These are phyloP conservation scores for Hassar affinis DNA, from an alignment of 2,113 vertebrate species.

Conservation along the genomic window DNA sequence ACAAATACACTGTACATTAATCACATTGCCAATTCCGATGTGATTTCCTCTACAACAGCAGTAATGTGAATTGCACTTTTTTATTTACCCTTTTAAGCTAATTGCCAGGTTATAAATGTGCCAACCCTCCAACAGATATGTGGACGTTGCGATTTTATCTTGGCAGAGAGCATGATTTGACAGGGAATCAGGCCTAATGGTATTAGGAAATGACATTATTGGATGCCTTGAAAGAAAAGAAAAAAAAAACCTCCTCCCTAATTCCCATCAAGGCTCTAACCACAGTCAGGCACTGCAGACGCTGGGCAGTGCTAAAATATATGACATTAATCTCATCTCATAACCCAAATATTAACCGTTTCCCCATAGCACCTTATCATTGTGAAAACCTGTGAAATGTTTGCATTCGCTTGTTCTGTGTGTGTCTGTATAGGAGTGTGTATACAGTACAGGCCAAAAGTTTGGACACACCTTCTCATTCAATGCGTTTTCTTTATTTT, in stretches of 20 bases:
- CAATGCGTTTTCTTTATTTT: no score
- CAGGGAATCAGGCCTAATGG: conserved; percentile 33
- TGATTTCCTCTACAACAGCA: conserved; percentile 40
- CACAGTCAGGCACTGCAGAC: not conserved
- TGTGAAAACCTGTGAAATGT: not conserved
- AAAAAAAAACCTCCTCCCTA: not conserved
- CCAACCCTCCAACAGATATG: conserved; percentile 38
- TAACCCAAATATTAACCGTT: not conserved
- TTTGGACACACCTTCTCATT: no score
- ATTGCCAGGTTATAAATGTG: conserved; percentile 65
- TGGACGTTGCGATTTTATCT: conserved; percentile 53
- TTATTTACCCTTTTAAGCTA: conserved; percentile 63
- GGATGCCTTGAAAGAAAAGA: conserved; percentile 9
- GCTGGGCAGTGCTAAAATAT: not conserved
- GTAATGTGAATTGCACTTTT: conserved; percentile 59
- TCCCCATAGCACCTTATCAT: not conserved
- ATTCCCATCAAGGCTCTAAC: conserved; percentile 12
- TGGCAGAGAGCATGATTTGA: conserved; percentile 44
- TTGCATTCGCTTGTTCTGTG: not conserved
- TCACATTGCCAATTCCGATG: not conserved
- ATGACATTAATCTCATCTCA: not conserved
- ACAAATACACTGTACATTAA: conserved; percentile 16
- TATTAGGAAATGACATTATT: conserved; percentile 24
- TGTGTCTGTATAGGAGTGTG: no score
- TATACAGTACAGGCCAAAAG: no score